These are phyloP conservation scores for Nycteola revayana DNA, from an alignment of 2,888 invertebrate genomes.

Conservation along the genomic window DNA sequence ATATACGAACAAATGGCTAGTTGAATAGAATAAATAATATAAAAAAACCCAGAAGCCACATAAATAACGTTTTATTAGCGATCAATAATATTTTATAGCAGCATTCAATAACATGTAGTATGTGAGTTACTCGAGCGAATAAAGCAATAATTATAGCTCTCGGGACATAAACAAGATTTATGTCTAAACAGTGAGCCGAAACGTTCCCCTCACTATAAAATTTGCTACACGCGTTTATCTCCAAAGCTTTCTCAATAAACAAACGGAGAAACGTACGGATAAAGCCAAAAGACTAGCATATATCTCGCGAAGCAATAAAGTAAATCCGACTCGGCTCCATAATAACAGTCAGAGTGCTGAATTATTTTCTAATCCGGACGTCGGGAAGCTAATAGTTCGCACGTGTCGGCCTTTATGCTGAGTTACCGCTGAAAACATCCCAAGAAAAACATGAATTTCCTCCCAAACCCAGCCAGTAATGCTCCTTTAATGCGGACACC, in stretches of 20 bases:
- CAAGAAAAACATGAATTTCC: slow-evolving; percentile 79
- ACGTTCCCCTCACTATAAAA: slow-evolving; percentile 60
- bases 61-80: slow-evolving; percentile 71
- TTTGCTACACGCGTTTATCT: slow-evolving; percentile 62
- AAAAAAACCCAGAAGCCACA: slow-evolving; percentile 41
- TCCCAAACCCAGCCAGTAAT: slow-evolving; percentile 57
- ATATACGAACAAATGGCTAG: slow-evolving; percentile 48
- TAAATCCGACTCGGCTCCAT: slow-evolving; percentile 75
- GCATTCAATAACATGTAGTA: slow-evolving; percentile 74
- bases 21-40: slow-evolving; percentile 58
- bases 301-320: slow-evolving; percentile 74
- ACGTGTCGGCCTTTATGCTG: slow-evolving; percentile 73
- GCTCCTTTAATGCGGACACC: slow-evolving; percentile 76
- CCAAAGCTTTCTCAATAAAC: slow-evolving; percentile 62
- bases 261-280: slow-evolving; percentile 66
- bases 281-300: slow-evolving; percentile 72
- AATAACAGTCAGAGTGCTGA: slow-evolving; percentile 79
- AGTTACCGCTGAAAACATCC: slow-evolving; percentile 73
- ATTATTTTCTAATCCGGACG: slow-evolving; percentile 79
- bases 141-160: slow-evolving; percentile 72
- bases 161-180: slow-evolving; percentile 74
- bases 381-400: slow-evolving; percentile 79
- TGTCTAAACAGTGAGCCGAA: slow-evolving; percentile 50
- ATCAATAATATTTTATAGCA: slow-evolving; percentile 78
- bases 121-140: slow-evolving; percentile 66